Evolutionary conservation across 2,888 invertebrate species (phyloP), one percentile per base, ranked within the genome.

Genomic region (Tenthredo amoena): DNA sequence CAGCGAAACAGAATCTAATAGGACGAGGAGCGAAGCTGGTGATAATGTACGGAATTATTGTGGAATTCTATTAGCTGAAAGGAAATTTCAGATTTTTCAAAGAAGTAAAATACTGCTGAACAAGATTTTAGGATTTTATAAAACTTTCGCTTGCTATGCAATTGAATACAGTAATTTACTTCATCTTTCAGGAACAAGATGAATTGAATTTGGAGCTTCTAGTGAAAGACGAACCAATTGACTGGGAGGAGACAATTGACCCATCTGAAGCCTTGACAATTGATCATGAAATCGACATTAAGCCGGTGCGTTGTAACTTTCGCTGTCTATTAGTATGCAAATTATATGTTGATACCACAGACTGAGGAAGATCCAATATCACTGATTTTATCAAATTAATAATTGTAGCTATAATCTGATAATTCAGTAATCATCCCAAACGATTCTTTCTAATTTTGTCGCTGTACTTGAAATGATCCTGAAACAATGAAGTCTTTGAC

Each of bases 241-340:
- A 97, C 88, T 97, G 97, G 97, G 96, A 96, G 82, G 96, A 95
- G 87, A 92, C 96, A 86, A 95, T 96, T 86, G 96, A 96, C 88
- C 94, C 96, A 0, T 95, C 96, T n/a, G 96, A 96, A 84, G 95
- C 95, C 0, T 95, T 96, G 88, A 95, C 96, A 94, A 95, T 96
- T 89, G 95, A 96, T 88, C 94, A 95, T 0, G 96, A 96, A 90
- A 96, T 96, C 94, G 96, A 95, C 87, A 96, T 96, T 65, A 96
- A 97, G 92, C 95, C 96, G 0, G 97, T 96, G 91, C 90, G 92
- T 89, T 47, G n/a, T 62, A n/a, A 68, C 47, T 21, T 68, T 50
- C 15, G 47, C 40, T 31, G 21, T 79, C 21, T 37, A 76, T 43
- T 21, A 68, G 37, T 72, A 18, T 37, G n/a, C 62, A 77, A 74